Conservation (phyloP, 2,797 vertebrate species). For the Babyrousa celebensis region DNA sequence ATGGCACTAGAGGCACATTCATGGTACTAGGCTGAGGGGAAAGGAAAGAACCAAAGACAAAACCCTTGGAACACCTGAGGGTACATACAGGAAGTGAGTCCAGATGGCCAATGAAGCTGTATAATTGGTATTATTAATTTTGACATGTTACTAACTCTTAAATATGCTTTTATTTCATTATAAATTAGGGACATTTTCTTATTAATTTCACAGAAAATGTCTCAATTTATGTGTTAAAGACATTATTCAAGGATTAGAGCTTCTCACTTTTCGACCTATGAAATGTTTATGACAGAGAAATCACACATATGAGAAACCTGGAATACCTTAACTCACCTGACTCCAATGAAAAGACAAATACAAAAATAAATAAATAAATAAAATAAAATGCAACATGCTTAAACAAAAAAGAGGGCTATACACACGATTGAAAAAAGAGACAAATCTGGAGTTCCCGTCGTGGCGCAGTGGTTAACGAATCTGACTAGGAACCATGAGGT, state of each 20-base stretch:
- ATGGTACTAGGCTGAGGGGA: neutral
- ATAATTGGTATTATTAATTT: neutral
- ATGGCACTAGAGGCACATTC: neutral
- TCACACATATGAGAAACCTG: neutral
- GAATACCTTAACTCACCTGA: neutral
- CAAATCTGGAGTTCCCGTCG: too few relatives aligned
- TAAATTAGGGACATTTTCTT: conserved; percentile 36
- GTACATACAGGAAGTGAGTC: neutral
- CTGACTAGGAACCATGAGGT: too few relatives aligned
- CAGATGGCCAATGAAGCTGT: neutral
- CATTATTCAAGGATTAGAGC: conserved; percentile 17
- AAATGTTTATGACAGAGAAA: neutral
- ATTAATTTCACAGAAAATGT: conserved; percentile 21
- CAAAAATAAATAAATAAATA: too few relatives aligned
- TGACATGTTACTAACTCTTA: conserved; percentile 33
- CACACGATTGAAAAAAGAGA: too few relatives aligned
- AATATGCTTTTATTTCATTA: conserved; percentile 12
- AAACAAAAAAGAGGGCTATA: too few relatives aligned
- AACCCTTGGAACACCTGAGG: neutral
- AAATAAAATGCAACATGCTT: too few relatives aligned
- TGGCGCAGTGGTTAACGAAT: too few relatives aligned
- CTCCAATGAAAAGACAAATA: conserved; percentile 29
- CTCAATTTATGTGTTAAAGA: conserved; percentile 3
- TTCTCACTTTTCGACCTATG: neutral
- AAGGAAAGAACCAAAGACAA: neutral